Conservation (phyloP, 2,888 invertebrate genomes). For the Capitulum mitella region DNA sequence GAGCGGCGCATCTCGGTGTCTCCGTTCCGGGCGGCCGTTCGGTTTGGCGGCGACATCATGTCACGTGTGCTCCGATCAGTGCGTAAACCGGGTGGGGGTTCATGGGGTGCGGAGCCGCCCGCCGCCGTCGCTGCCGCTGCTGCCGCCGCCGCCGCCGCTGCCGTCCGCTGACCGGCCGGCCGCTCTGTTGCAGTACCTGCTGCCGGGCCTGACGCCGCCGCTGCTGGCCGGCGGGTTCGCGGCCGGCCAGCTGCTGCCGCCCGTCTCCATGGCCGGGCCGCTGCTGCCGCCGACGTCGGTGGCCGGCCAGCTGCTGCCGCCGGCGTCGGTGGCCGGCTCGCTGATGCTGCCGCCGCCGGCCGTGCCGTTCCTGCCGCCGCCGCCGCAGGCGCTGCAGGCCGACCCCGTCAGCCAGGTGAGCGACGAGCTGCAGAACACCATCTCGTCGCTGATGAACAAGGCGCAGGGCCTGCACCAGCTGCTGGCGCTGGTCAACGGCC, state of each 20-base stretch:
- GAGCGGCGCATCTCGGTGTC: too few relatives aligned
- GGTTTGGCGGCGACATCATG: too few relatives aligned
- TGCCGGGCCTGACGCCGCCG: background rate
- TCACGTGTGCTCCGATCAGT: too few relatives aligned
- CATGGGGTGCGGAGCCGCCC: too few relatives aligned
- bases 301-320: background rate
- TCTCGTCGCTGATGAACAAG: conserved; percentile 42
- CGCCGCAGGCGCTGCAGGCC: background rate
- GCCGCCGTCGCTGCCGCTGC: background rate
- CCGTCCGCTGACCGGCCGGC: background rate
- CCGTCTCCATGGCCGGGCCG: background rate
- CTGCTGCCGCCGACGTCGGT: background rate
- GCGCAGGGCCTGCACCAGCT: conserved; percentile 43
- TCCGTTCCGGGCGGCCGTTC: too few relatives aligned
- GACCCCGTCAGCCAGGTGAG: conserved; percentile 25
- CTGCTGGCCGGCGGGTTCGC: background rate
- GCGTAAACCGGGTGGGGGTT: too few relatives aligned
- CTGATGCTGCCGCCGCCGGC: background rate
- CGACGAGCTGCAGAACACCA: conserved; percentile 42
- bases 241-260: conserved; percentile 2
- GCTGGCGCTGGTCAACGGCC: conserved; percentile 38
- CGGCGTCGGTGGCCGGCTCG: background rate
- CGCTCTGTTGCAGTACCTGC: background rate
- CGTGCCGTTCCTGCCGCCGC: conserved; percentile 25
- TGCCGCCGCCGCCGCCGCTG: too few relatives aligned